Evolutionary conservation across 2,113 vertebrate genomes (phyloP).

Genomic region (Heterotis niloticus): DNA sequence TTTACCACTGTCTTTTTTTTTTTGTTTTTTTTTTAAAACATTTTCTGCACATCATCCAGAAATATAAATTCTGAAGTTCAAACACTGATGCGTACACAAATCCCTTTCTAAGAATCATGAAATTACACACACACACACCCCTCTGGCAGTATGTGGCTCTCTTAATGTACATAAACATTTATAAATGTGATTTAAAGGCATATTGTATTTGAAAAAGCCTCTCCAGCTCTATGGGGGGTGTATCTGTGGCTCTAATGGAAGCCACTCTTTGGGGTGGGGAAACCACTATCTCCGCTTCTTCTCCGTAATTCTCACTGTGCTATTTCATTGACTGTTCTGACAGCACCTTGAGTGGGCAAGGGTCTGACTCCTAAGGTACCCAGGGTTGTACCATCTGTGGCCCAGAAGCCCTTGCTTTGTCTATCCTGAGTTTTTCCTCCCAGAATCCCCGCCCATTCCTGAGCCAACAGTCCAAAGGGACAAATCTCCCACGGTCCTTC

Average conservation of each 20-base stretch:
- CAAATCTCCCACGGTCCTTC: not conserved
- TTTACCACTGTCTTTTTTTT: no score
- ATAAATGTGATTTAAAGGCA: constrained; percentile 74
- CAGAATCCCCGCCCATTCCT: not conserved
- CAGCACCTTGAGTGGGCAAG: not conserved
- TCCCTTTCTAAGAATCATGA: not conserved
- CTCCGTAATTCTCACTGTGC: not conserved
- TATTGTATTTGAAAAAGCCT: constrained; percentile 73
- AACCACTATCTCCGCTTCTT: not conserved
- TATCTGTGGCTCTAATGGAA: constrained; percentile 62
- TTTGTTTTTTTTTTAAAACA: no score
- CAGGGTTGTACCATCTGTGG: no score
- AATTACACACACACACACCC: constrained; percentile 17
- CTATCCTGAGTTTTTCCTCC: not conserved
- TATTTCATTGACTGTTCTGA: not conserved
- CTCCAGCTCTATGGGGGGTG: constrained; percentile 46
- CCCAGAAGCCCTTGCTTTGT: no score
- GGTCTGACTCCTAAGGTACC: no score
- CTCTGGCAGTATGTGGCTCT: constrained; percentile 60
- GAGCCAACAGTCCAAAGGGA: not conserved
- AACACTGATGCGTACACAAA: constrained; percentile 17
- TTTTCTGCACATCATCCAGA: not conserved
- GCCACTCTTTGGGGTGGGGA: constrained; percentile 55
- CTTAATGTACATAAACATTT: constrained; percentile 76
- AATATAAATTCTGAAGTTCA: not conserved